Conservation (phyloP, 1,140 invertebrate species). For the Callitettix versicolor region DNA sequence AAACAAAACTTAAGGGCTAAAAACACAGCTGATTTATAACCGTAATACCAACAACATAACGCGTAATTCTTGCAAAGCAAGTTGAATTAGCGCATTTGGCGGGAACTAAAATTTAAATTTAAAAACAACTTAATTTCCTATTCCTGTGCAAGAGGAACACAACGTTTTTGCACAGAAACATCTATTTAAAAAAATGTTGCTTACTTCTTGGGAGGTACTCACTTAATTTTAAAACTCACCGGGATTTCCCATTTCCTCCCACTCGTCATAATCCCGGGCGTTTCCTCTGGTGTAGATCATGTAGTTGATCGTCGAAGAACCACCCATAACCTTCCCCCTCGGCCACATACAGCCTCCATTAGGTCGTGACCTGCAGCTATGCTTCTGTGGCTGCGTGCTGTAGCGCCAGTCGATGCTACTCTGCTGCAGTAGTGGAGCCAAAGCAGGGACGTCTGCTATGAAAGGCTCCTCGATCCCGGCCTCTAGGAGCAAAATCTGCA, state of each 20-base stretch:
- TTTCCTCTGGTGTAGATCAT: conserved; percentile 68
- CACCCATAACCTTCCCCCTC: conserved; percentile 52
- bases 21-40: too few relatives aligned
- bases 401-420: conserved; percentile 49
- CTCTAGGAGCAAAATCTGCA: conserved; percentile 53
- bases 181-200: too few relatives aligned
- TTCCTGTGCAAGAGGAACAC: too few relatives aligned
- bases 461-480: conserved; percentile 64
- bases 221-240: conserved; percentile 27
- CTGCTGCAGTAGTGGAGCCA: conserved; percentile 43
- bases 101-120: too few relatives aligned
- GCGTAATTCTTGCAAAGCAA: too few relatives aligned
- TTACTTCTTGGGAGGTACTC: too few relatives aligned
- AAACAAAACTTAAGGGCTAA: too few relatives aligned
- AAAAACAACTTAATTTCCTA: too few relatives aligned
- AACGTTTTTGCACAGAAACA: too few relatives aligned
- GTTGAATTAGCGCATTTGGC: too few relatives aligned
- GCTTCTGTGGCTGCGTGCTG: conserved; percentile 40
- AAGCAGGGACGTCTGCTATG: conserved; percentile 51
- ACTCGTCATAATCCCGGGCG: conserved; percentile 47
- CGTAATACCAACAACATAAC: too few relatives aligned
- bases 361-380: conserved; percentile 32
- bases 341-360: conserved; percentile 43
- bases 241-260: conserved; percentile 48
- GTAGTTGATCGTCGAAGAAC: conserved; percentile 57